phyloP scores from a whole-genome alignment of 1,140 invertebrate genomes.

The Doryteuthis pealeii region DNA sequence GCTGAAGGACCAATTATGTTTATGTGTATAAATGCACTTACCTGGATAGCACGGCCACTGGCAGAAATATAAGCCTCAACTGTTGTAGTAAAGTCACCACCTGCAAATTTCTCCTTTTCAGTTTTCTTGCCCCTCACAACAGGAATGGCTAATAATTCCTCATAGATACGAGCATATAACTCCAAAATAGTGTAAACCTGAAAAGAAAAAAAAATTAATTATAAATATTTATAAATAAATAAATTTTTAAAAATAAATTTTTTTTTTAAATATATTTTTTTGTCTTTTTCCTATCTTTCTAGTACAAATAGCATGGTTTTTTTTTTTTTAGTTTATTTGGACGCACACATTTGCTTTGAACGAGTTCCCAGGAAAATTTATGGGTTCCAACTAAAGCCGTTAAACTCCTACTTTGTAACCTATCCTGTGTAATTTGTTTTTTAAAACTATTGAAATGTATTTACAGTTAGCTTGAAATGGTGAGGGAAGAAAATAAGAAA shows the following conservation, averaged over 20 bases:
- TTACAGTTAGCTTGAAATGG: too few species aligned
- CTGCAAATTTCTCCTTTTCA: constrained; percentile 99
- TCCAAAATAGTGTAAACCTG: constrained; percentile 53
- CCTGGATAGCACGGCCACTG: constrained; percentile 92
- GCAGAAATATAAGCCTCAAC: constrained; percentile 94
- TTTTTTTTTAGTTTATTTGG: too few species aligned
- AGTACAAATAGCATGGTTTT: too few species aligned
- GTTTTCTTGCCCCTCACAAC: constrained; percentile 95
- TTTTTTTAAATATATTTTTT: not conserved
- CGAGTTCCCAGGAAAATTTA: too few species aligned
- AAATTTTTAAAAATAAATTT: too few species aligned
- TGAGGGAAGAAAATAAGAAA: too few species aligned
- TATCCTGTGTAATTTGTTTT: too few species aligned
- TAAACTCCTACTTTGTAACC: too few species aligned
- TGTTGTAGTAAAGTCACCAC: constrained; percentile 96
- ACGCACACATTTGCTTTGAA: too few species aligned
- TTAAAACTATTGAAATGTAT: too few species aligned
- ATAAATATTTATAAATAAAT: not conserved
- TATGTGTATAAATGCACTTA: constrained; percentile 10
- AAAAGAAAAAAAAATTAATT: constrained; percentile 6
- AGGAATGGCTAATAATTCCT: constrained; percentile 90
- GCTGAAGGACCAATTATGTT: too few species aligned
- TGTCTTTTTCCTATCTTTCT: not conserved
- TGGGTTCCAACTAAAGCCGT: too few species aligned
- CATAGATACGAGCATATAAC: constrained; percentile 72